phyloP scores from a whole-genome alignment of 2,797 vertebrate species.

The Bovichtus variegatus region DNA sequence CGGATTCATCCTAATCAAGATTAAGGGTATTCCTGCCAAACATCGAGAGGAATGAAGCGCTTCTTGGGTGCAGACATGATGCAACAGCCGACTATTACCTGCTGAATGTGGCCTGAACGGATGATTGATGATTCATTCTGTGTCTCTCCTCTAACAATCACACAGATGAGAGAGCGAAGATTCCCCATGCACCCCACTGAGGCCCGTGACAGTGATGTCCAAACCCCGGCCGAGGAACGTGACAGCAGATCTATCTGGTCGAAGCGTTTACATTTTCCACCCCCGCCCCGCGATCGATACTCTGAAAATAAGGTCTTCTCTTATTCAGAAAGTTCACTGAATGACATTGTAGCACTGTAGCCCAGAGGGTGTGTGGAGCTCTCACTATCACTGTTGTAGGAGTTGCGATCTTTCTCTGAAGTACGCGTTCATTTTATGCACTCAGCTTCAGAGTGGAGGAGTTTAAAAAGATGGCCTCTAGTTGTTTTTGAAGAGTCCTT shows the following conservation, averaged over 20 bases:
- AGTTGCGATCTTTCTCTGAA: constrained; percentile 38
- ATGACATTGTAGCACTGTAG: constrained; percentile 67
- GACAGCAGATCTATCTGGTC: constrained; percentile 85
- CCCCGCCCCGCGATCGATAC: constrained; percentile 80
- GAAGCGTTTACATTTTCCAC: constrained; percentile 73
- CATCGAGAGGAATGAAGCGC: constrained; percentile 69
- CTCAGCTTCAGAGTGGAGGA: constrained; percentile 42
- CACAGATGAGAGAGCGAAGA: constrained; percentile 73
- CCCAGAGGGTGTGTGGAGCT: neutral
- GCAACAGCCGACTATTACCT: constrained; percentile 79
- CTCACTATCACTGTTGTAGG: constrained; percentile 6
- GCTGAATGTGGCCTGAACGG: constrained; percentile 76
- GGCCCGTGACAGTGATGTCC: constrained; percentile 74
- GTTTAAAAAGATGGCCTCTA: constrained; percentile 69
- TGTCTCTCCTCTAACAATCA: constrained; percentile 74
- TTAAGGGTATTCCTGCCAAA: constrained; percentile 64
- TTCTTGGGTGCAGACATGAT: constrained; percentile 57
- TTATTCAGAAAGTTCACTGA: constrained; percentile 73
- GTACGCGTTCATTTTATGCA: constrained; percentile 34
- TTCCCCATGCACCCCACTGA: constrained; percentile 53
- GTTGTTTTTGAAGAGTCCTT: constrained; percentile 73
- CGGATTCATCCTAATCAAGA: constrained; percentile 71
- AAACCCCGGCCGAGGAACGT: constrained; percentile 58
- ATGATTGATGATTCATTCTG: constrained; percentile 81
- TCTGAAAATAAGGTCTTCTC: constrained; percentile 80